Conservation (phyloP, 1,140 invertebrate genomes). For the Vollenhovia emeryi region DNA sequence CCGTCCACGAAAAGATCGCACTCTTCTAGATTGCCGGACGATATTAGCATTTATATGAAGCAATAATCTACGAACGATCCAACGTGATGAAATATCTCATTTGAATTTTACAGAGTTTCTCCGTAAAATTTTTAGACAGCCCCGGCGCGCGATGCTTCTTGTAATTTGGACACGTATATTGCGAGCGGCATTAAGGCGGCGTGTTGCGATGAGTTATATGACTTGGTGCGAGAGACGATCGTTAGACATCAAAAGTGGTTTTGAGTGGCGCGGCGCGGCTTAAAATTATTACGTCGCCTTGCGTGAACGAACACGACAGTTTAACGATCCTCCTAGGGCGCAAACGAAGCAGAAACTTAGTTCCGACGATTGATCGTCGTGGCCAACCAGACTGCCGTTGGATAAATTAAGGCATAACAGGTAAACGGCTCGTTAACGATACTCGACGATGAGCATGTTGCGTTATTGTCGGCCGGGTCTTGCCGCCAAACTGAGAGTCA, state of each 20-base stretch:
- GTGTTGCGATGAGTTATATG: background rate
- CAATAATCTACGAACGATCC: background rate
- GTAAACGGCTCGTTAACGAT: slow-evolving; percentile 66
- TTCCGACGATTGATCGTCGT: slow-evolving; percentile 67
- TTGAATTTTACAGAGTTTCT: background rate
- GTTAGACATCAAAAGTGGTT: slow-evolving; percentile 23
- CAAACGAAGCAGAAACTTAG: slow-evolving; percentile 62
- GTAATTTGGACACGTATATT: background rate
- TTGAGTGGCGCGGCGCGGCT: slow-evolving; percentile 6
- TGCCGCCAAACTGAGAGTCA: slow-evolving; percentile 6
- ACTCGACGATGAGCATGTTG: slow-evolving; percentile 27
- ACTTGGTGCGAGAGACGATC: slow-evolving; percentile 9
- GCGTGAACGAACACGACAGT: slow-evolving; percentile 37
- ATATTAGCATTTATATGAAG: background rate
- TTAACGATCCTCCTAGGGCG: slow-evolving; percentile 60
- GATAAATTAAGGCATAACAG: slow-evolving; percentile 66
- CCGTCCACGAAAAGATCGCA: background rate
- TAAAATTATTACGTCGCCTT: slow-evolving; percentile 37
- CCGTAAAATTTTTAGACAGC: background rate
- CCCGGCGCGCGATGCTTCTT: background rate
- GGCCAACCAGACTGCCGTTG: slow-evolving; percentile 30
- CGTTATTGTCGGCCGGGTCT: slow-evolving; percentile 10
- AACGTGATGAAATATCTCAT: background rate
- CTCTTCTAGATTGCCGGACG: background rate
- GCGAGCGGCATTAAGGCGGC: background rate